Evolutionary conservation across 2,888 invertebrate species (phyloP).

Genomic region (Balanococcus diminutus): DNA sequence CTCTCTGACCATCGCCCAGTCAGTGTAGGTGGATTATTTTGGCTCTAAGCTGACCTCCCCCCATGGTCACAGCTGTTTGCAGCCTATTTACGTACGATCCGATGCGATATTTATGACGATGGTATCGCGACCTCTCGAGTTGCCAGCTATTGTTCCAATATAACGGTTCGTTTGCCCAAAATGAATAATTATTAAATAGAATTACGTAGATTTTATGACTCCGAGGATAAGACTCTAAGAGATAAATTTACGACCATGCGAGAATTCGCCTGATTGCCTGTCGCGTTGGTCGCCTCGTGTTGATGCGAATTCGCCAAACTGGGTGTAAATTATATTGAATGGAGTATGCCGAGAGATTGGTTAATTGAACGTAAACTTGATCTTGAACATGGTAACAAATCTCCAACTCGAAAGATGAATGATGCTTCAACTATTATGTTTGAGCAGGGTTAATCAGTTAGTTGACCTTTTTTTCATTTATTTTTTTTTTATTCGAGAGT

Average conservation of each 20-base stretch:
- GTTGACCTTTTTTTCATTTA: not conserved
- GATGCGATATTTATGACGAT: not conserved
- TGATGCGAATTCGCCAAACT: not conserved
- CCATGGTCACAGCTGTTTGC: too few species aligned
- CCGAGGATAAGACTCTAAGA: too few species aligned
- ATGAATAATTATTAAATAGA: not conserved
- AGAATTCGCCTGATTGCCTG: not conserved
- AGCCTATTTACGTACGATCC: too few species aligned
- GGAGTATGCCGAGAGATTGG: not conserved
- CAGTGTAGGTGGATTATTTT: not conserved
- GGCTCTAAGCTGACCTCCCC: too few species aligned
- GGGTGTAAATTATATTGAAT: not conserved
- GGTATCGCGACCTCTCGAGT: too few species aligned
- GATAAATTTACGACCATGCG: not conserved
- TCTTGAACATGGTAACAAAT: not conserved
- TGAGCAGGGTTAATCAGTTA: not conserved
- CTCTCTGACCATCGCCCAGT: too few species aligned
- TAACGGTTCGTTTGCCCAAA: not conserved
- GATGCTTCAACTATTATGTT: not conserved
- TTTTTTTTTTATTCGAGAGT: too few species aligned
- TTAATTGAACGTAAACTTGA: conserved; percentile 7
- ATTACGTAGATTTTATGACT: too few species aligned
- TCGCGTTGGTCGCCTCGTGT: not conserved
- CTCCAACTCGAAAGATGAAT: not conserved
- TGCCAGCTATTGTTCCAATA: not conserved